phyloP scores from a whole-genome alignment of 1,140 invertebrate genomes.

The Antheraea mylitta region DNA sequence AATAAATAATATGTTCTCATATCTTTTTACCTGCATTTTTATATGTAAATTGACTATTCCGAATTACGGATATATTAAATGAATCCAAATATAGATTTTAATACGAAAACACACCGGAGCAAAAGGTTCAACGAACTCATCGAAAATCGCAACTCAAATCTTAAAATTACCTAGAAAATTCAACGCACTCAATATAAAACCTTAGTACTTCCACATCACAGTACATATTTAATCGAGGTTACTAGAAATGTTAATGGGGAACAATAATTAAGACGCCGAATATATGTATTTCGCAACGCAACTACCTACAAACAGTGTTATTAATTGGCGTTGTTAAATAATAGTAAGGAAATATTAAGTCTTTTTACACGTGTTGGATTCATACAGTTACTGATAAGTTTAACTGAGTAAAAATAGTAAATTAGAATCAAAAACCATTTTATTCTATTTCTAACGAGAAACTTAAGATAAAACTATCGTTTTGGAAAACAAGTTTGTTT shows the following conservation, averaged over 20 bases:
- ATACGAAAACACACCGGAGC: conserved; percentile 19
- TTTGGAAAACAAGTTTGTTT: too few species aligned
- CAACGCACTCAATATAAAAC: conserved; percentile 11
- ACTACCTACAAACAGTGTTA: conserved; percentile 6
- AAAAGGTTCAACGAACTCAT: conserved; percentile 36
- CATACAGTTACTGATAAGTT: too few species aligned
- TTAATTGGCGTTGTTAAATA: conserved; percentile 3
- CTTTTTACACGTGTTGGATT: too few species aligned
- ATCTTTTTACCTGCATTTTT: too few species aligned
- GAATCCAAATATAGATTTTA: conserved; percentile 10
- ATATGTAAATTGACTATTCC: not conserved
- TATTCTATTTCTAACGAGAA: too few species aligned
- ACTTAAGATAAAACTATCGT: too few species aligned
- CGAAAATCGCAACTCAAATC: conserved; percentile 31
- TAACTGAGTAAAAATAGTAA: too few species aligned
- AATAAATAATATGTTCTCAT: too few species aligned
- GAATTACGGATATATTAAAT: not conserved
- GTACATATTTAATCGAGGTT: conserved; percentile 12
- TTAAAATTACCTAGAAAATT: conserved; percentile 5
- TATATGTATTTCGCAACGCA: conserved; percentile 26
- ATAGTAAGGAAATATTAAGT: not conserved
- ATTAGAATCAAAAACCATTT: too few species aligned
- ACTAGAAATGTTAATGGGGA: conserved; percentile 4
- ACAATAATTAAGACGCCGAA: conserved; percentile 22
- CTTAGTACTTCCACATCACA: conserved; percentile 11